Base-by-base conservation (phyloP, 2,797 vertebrate species). In the Enteromius mattozi region DNA sequence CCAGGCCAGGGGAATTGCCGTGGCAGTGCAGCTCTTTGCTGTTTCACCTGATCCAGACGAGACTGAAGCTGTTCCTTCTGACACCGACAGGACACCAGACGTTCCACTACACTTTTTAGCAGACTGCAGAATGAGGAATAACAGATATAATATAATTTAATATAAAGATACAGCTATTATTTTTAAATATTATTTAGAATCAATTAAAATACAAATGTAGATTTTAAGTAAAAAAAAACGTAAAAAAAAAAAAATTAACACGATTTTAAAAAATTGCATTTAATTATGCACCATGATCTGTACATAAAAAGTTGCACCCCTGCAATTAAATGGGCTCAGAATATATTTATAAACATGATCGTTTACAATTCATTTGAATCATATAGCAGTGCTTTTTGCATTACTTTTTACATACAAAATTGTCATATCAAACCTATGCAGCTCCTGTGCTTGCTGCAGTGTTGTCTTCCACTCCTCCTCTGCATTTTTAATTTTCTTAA, bases 1-100 rank as follows among this genome's bases (percentile, higher is more conserved):
- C 94, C 95, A 0, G 95, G 95, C 95, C 95, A 96, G 24, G 93
- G 87, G 88, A 96, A 96, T 66, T 88, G n/a, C 0, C 4, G 63
- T 0, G 94, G 93, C 35, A 95, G 90, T 1, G 17, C 49, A 35
- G 90, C 89, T 0, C 65, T 80, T 88, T 93, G 92, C 40, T 85
- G 82, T 91, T 91, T 90, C 2, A 95, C 85, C 70, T 95, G 92
- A 7, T 90, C 81, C 85, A 95, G 86, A 7, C 65, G 88, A 9
- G 87, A 76, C 63, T 88, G 88, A 0, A 92, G 90, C 79, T 92
- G 90, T 4, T 59, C 70, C 49, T 86, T 91, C 68, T 92, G 89
- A 66, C 24, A 14, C 82, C 90, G 85, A 82, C 89, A 94, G 27
- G 94, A 92, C 19, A 81, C 78, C 84, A 94, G 79, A 2, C 81